Percentiles rank a stretch among this genome's conserved stretches.
phyloP scores from a whole-genome alignment of 1,140 invertebrate species.

The Panulirus ornatus region DNA sequence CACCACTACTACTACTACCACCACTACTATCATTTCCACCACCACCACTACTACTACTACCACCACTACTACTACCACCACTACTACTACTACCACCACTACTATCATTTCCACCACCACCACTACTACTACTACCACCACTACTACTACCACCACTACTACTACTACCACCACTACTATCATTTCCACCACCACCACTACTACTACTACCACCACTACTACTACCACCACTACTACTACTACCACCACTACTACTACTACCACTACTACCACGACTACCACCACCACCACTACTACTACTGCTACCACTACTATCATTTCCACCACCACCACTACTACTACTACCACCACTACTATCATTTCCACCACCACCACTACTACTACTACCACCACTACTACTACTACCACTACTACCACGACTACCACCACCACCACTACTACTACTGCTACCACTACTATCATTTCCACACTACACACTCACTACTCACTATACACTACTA shows the following conservation, averaged over 20 bases:
- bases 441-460: too few relatives aligned
- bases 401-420: too few relatives aligned
- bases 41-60: neutral
- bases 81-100: neutral
- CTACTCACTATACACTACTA: too few relatives aligned
- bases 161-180: too few relatives aligned
- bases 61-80: neutral
- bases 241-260: neutral
- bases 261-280: neutral
- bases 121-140: neutral
- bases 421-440: too few relatives aligned
- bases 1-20: neutral
- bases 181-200: neutral
- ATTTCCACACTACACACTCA: too few relatives aligned
- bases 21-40: neutral
- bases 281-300: neutral
- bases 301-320: neutral
- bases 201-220: neutral
- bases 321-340: constrained; percentile 19
- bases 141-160: too few relatives aligned
- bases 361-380: constrained; percentile 16
- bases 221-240: neutral
- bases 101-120: neutral
- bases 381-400: neutral
- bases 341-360: constrained; percentile 25